A percentile compares a stretch with the other conserved stretches of the same genome.
Conservation (phyloP, 2,888 invertebrate genomes). For the Helleia helle region DNA sequence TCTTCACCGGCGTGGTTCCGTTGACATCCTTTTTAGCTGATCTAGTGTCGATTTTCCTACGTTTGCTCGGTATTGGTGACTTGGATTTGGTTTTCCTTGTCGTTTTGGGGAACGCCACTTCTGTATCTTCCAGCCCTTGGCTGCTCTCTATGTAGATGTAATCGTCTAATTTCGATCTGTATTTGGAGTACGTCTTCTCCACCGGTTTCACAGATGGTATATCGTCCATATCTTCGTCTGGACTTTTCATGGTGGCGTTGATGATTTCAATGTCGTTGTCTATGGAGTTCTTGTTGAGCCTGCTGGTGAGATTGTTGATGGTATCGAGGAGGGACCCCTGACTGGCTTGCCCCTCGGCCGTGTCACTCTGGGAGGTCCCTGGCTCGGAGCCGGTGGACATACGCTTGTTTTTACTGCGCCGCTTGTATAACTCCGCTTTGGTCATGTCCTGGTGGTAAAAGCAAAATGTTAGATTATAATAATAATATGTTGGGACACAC, state of each 20-base stretch:
- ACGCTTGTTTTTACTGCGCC: slow-evolving; percentile 55
- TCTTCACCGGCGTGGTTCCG: slow-evolving; percentile 26
- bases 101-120: slow-evolving; percentile 48
- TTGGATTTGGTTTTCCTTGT: slow-evolving; percentile 36
- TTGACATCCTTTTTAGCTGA: slow-evolving; percentile 29
- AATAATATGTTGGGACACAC: too few relatives aligned
- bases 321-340: slow-evolving; percentile 40
- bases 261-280: slow-evolving; percentile 59
- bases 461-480: background rate
- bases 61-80: slow-evolving; percentile 51
- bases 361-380: slow-evolving; percentile 30
- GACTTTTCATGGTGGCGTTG: slow-evolving; percentile 47
- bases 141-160: slow-evolving; percentile 60
- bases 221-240: slow-evolving; percentile 39
- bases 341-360: slow-evolving; percentile 27
- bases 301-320: slow-evolving; percentile 44
- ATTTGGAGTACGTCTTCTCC: slow-evolving; percentile 56
- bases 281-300: slow-evolving; percentile 53
- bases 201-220: slow-evolving; percentile 54
- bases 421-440: slow-evolving; percentile 63
- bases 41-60: slow-evolving; percentile 47
- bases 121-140: slow-evolving; percentile 48
- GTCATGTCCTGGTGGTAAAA: slow-evolving; percentile 60
- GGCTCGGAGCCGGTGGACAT: slow-evolving; percentile 40
- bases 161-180: slow-evolving; percentile 54